Base-by-base conservation (phyloP, 2,888 invertebrate species). In the Ctenicera cuprea region DNA sequence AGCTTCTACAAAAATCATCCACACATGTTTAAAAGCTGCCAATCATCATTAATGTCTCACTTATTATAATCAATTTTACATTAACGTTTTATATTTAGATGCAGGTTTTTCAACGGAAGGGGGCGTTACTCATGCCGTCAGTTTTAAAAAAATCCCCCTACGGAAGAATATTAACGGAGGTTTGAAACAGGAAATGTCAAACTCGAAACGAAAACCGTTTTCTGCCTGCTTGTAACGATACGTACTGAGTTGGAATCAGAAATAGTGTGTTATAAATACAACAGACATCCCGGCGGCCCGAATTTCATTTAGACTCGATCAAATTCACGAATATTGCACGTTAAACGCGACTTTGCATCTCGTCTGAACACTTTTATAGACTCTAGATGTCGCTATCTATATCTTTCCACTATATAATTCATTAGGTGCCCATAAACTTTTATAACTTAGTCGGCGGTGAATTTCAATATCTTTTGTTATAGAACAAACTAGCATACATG, bases 251-350 rank as follows among this genome's bases (percentile, higher is more conserved):
- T 22, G 45, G 54, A n/a, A 71, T 62, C 71, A 68, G 71, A 75
- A 75, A 75, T 75, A 75, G 74, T 71, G 37, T 30, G 71, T 67
- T 75, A 75, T 66, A 75, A 71, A 75, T 74, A 74, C 57, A 14
- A 59, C 71, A 68, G 74, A 68, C 74, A 71, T 41, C 62, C 67
- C 71, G 74, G 74, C 74, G 74, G 71, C 74, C 74, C 71, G 67
- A 75, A 66, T 75, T 71, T 75, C 65, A 71, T 71, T 71, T 71
- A 54, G 71, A 57, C 71, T 66, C 69, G 33, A 73, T 70, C 69
- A 73, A 73, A 73, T 68, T 68, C 68, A 68, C 54, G 69, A 64
- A 52, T 63, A 64, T 67, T 63, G 67, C 54, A 68, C 54, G 73
- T 63, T 62, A 41, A 61, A 71, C 18, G 73, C 26, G 33, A 64